phyloP scores from a whole-genome alignment of 2,797 vertebrate species.

The Chanos chanos region DNA sequence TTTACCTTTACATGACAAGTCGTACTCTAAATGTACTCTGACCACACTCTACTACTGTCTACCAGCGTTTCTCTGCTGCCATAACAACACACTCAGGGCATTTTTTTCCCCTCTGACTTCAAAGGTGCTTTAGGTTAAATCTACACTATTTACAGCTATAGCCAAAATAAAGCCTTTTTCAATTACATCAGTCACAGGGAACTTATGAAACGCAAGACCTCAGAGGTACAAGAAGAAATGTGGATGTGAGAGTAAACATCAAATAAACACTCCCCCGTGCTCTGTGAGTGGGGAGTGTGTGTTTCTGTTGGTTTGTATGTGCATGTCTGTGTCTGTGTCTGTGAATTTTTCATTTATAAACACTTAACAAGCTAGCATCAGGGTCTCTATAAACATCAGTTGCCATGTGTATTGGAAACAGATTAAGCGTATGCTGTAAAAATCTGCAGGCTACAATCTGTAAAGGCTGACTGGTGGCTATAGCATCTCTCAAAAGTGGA shows the following conservation, averaged over 20 bases:
- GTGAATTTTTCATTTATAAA: too few species aligned
- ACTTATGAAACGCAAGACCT: constrained; percentile 49
- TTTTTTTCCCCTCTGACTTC: constrained; percentile 49
- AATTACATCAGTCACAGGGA: constrained; percentile 46
- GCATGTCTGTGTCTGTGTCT: too few species aligned
- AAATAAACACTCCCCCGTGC: constrained; percentile 40
- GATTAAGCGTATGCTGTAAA: constrained; percentile 56
- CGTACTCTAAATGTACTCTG: constrained; percentile 23
- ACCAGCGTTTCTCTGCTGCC: constrained; percentile 5
- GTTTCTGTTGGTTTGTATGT: background rate
- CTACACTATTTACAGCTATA: constrained; percentile 72
- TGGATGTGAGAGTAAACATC: constrained; percentile 50
- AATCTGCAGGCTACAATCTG: constrained; percentile 58
- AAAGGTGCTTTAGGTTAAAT: constrained; percentile 66
- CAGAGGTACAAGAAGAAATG: constrained; percentile 56
- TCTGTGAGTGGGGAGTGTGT: constrained; percentile 21
- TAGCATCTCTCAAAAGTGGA: constrained; percentile 38
- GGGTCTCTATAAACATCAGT: too few species aligned
- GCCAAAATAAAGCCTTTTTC: constrained; percentile 62
- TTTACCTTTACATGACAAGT: constrained; percentile 62
- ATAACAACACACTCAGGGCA: constrained; percentile 61
- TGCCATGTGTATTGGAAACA: constrained; percentile 46
- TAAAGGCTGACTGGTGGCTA: constrained; percentile 50
- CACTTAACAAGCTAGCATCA: too few species aligned
- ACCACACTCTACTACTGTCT: constrained; percentile 1